Evolutionary conservation across 2,797 vertebrate genomes (phyloP).

Genomic region (Mionectes olivaceus): DNA sequence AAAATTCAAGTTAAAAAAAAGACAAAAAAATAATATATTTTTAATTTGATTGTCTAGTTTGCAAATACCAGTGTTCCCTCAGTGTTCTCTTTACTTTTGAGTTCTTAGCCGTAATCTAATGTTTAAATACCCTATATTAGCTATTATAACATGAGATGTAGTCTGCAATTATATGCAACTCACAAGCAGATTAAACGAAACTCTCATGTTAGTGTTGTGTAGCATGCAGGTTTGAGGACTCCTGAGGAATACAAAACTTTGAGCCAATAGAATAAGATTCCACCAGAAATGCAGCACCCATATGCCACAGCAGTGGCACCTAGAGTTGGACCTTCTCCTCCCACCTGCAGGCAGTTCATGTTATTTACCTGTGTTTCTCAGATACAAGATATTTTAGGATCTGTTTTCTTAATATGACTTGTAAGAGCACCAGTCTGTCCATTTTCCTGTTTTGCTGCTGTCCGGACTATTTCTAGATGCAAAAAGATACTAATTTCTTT

Average conservation of each 20-base stretch:
- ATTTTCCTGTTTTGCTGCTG: not conserved
- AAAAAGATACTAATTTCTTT: not conserved
- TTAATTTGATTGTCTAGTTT: not conserved
- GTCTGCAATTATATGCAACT: not conserved
- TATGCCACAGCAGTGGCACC: not conserved
- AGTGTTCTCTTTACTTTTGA: not conserved
- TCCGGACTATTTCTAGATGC: not conserved
- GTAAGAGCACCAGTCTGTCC: not conserved
- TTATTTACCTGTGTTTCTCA: not conserved
- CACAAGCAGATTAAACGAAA: not conserved
- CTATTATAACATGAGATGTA: not conserved
- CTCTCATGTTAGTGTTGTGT: not conserved
- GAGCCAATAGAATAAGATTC: not conserved
- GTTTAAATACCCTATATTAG: not conserved
- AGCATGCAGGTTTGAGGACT: not conserved
- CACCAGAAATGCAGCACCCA: not conserved
- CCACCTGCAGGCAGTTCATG: not conserved
- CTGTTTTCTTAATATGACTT: not conserved
- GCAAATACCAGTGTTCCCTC: not conserved
- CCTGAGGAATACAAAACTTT: not conserved
- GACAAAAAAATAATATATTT: rapidly evolving
- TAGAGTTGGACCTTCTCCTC: not conserved
- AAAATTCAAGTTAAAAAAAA: not conserved
- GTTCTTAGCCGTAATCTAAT: not conserved
- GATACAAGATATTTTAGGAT: not conserved